These are phyloP conservation scores for Peromyscus eremicus DNA, from an alignment of 2,797 vertebrate species.

Conservation along the genomic window DNA sequence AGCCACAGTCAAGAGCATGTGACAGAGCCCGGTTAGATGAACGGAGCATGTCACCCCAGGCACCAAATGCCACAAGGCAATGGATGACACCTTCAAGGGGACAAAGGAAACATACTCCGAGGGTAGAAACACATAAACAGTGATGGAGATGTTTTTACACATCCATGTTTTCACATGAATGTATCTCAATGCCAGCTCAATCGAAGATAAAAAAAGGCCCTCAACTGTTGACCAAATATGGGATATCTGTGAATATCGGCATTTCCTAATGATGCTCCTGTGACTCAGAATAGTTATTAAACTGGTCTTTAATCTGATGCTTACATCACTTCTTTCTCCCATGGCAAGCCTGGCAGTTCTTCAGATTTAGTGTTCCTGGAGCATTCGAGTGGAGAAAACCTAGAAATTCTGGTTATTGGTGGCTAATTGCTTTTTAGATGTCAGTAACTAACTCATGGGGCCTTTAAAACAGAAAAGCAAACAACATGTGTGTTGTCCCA, in stretches of 20 bases:
- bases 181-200: not conserved
- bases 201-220: not conserved
- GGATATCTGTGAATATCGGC: not conserved
- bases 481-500: not conserved
- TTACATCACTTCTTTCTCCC: not conserved
- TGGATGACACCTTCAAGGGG: not conserved
- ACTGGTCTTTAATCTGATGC: conserved; percentile 4
- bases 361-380: conserved; percentile 5
- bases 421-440: not conserved
- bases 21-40: not conserved
- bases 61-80: not conserved
- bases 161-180: not conserved
- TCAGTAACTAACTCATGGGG: not conserved
- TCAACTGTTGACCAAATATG: not conserved
- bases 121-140: not conserved
- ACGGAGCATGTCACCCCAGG: not conserved
- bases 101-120: not conserved
- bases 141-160: not conserved
- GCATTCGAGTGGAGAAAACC: not conserved
- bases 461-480: not conserved
- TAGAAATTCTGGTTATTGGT: conserved; percentile 15
- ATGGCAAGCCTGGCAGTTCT: not conserved
- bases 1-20: not conserved
- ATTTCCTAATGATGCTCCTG: not conserved
- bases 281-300: not conserved